These are phyloP conservation scores for Drosophila hamatofila DNA, from an alignment of 2,888 invertebrate species.

Conservation along the genomic window DNA sequence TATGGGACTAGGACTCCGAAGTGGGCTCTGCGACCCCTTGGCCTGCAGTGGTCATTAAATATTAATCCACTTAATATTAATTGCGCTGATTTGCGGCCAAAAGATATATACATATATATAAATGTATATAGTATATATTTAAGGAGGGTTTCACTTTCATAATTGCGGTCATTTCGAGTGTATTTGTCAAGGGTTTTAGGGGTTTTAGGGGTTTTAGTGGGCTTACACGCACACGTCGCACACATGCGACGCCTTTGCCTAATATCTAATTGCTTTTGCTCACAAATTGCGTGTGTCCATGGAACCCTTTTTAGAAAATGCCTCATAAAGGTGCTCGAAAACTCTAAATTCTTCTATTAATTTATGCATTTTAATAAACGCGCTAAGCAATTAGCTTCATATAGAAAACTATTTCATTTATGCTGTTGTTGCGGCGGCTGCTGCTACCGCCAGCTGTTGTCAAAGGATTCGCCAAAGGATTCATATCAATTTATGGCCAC, in stretches of 20 bases:
- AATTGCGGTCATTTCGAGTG: constrained; percentile 81
- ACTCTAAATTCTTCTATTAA: constrained; percentile 61
- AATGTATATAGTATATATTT: constrained; percentile 6
- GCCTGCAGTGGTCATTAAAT: constrained; percentile 81
- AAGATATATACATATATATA: constrained; percentile 21
- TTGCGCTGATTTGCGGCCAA: constrained; percentile 77
- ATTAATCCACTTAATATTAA: constrained; percentile 84
- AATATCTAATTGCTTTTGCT: constrained; percentile 61
- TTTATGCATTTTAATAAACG: constrained; percentile 84
- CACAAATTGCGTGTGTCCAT: constrained; percentile 19
- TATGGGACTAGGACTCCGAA: constrained; percentile 26
- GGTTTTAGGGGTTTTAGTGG: constrained; percentile 42
- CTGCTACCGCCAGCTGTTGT: constrained; percentile 65
- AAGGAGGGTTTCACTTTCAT: constrained; percentile 58
- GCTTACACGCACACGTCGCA: constrained; percentile 12
- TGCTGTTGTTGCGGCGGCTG: neutral
- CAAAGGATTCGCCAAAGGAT: constrained; percentile 70
- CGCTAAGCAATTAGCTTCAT: constrained; percentile 71
- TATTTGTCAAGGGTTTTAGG: constrained; percentile 60
- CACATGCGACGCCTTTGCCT: constrained; percentile 14
- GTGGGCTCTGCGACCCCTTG: constrained; percentile 20
- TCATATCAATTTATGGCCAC: constrained; percentile 60
- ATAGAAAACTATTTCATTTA: constrained; percentile 56
- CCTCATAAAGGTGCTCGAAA: constrained; percentile 50
- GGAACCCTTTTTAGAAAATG: constrained; percentile 56